phyloP scores from a whole-genome alignment of 2,113 vertebrate genomes.

The Columba janthina region DNA sequence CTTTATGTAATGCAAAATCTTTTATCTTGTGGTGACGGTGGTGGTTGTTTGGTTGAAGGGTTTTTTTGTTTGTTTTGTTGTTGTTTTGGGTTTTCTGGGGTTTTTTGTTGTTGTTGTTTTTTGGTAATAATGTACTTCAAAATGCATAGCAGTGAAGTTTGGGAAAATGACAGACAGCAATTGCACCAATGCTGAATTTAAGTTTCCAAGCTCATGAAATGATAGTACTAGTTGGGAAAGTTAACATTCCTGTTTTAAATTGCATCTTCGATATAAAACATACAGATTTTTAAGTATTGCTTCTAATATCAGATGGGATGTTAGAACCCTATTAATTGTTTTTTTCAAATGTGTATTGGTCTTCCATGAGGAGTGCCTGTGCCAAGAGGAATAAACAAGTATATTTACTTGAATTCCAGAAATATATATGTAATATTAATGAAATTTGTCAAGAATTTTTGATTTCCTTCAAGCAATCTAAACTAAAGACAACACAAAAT shows the following conservation, averaged over 20 bases:
- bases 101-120: not conserved
- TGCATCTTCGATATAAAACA: not conserved
- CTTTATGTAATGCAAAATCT: not conserved
- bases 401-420: conserved; percentile 24
- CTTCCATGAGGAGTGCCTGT: not conserved
- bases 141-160: not conserved
- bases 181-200: not conserved
- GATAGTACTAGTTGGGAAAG: not conserved
- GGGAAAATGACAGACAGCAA: not conserved
- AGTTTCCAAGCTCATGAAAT: not conserved
- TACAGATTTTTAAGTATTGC: not conserved
- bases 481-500: not conserved
- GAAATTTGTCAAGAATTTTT: not conserved
- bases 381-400: conserved; percentile 11
- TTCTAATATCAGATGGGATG: not conserved
- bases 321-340: not conserved
- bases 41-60: no score
- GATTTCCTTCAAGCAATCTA: not conserved
- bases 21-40: not conserved
- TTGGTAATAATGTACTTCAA: not conserved
- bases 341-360: not conserved
- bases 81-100: no score
- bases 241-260: not conserved
- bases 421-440: conserved; percentile 1
- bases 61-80: no score